Conservation (phyloP, 2,888 invertebrate species). For the Helleia helle region DNA sequence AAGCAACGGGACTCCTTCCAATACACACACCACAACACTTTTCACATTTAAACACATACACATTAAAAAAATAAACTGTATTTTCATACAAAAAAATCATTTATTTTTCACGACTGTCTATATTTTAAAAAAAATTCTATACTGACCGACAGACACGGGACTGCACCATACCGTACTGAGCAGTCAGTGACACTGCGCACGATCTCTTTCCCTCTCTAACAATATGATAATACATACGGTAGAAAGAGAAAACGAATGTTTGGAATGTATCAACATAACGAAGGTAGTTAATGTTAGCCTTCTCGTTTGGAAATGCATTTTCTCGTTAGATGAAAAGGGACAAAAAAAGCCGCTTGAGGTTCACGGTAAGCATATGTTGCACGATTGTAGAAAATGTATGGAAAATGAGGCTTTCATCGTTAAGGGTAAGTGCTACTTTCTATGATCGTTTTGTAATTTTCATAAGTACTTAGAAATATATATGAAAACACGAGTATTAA, state of each 20-base stretch:
- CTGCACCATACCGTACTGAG: conserved; percentile 48
- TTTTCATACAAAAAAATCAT: neutral
- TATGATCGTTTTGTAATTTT: neutral
- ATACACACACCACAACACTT: neutral
- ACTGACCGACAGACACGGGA: no score
- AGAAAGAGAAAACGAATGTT: conserved; percentile 39
- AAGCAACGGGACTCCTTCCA: neutral
- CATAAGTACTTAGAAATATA: no score
- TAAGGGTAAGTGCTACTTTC: conserved; percentile 36
- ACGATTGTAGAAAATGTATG: conserved; percentile 50
- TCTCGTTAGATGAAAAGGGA: conserved; percentile 32
- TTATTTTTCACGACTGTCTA: neutral
- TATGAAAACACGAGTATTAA: neutral
- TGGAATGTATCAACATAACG: conserved; percentile 54
- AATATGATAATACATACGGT: conserved; percentile 16
- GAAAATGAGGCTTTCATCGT: conserved; percentile 59
- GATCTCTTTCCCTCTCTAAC: conserved; percentile 37
- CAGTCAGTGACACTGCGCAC: conserved; percentile 68
- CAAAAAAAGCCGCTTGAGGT: conserved; percentile 38
- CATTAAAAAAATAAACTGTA: neutral
- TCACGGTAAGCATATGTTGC: conserved; percentile 44
- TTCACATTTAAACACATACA: neutral
- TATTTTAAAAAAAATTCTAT: no score
- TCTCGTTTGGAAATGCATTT: conserved; percentile 35
- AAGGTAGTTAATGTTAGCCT: conserved; percentile 36